A percentile compares a stretch with the other conserved stretches of the same genome.
Evolutionary conservation across 2,797 vertebrate species (phyloP).

Genomic region (Chloroceryle amazona): DNA sequence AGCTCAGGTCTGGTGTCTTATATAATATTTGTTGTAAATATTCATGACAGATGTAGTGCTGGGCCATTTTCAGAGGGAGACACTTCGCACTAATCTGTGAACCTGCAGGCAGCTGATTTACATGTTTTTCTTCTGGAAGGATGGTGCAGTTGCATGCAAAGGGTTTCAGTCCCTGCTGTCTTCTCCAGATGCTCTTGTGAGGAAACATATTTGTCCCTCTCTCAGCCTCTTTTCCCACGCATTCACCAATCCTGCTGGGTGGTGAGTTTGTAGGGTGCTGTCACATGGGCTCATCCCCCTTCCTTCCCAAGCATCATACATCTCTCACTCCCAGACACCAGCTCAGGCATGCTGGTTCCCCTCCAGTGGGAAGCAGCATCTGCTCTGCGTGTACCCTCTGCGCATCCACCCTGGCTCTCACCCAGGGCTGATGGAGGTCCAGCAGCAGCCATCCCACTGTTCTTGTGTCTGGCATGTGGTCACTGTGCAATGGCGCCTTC

Average conservation of each 20-base stretch:
- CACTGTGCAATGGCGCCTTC: not conserved
- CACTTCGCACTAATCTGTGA: not conserved
- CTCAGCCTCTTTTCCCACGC: not conserved
- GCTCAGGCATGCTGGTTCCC: not conserved
- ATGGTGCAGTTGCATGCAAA: not conserved
- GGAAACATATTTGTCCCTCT: not conserved
- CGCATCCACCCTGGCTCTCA: not conserved
- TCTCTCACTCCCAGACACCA: not conserved
- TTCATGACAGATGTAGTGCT: not conserved
- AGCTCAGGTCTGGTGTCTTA: not conserved
- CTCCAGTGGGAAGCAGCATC: fast-evolving
- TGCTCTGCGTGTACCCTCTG: not conserved
- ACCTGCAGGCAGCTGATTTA: not conserved
- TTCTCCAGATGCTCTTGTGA: fast-evolving
- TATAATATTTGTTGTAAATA: not conserved
- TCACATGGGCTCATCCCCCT: fast-evolving
- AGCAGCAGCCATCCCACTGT: not conserved
- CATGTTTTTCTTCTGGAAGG: not conserved
- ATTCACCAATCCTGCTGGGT: too few relatives aligned
- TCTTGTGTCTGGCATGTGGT: fast-evolving
- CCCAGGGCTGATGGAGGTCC: fast-evolving
- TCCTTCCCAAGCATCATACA: fast-evolving
- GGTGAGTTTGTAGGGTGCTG: not conserved
- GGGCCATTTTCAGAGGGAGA: not conserved
- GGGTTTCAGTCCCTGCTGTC: not conserved